Conservation (phyloP, 2,888 invertebrate genomes). For the Vesta saturnalis region DNA sequence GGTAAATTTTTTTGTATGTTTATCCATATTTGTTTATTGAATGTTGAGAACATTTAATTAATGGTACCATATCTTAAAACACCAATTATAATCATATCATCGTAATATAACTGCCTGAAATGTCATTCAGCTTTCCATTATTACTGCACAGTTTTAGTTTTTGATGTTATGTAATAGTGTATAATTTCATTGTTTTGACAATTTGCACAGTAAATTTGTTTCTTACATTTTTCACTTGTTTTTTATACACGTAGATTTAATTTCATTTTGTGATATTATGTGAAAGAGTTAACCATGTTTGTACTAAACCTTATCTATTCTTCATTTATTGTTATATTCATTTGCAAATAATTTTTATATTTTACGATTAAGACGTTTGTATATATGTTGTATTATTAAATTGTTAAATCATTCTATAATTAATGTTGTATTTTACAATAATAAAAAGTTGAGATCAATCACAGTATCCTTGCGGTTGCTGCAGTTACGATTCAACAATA, state of each 20-base stretch:
- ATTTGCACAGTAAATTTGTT: conserved; percentile 7
- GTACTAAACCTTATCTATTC: conserved; percentile 28
- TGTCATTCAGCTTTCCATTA: background rate
- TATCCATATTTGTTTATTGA: background rate
- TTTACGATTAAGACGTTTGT: conserved; percentile 22
- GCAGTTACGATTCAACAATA: background rate
- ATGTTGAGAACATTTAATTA: background rate
- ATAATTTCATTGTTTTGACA: background rate
- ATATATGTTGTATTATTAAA: conserved; percentile 34
- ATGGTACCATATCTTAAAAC: conserved; percentile 16
- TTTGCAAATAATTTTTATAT: conserved; percentile 22
- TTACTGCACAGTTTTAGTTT: background rate
- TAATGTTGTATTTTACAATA: conserved; percentile 32
- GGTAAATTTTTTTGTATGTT: conserved; percentile 5
- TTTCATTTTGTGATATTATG: conserved; percentile 30
- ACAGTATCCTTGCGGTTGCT: background rate
- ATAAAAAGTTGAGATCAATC: conserved; percentile 15
- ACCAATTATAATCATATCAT: conserved; percentile 25
- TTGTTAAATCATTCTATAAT: conserved; percentile 33
- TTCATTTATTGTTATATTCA: conserved; percentile 26
- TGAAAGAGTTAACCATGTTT: conserved; percentile 34
- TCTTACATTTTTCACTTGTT: conserved; percentile 27
- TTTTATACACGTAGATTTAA: conserved; percentile 29
- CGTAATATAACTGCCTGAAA: background rate
- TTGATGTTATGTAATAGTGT: background rate